phyloP scores from a whole-genome alignment of 92 coral and sea anemone species.

The Epizoanthus scotinus region DNA sequence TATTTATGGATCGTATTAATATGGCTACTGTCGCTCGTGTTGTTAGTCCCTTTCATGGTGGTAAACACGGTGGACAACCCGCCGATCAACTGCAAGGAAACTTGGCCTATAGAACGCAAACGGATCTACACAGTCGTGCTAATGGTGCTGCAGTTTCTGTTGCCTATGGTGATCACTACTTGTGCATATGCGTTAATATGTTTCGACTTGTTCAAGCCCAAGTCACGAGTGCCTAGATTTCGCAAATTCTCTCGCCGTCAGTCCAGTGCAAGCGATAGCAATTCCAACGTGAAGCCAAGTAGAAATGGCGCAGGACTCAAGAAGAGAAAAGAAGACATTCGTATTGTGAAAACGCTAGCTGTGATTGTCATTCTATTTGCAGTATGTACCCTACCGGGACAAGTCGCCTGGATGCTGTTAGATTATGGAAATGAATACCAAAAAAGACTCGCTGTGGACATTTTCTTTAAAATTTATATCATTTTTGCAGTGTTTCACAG shows the following conservation, averaged over 20 bases:
- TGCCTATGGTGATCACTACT: conserved; percentile 14
- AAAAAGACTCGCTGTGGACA: conserved; percentile 23
- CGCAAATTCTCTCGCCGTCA: background rate
- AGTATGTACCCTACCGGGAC: conserved; percentile 65
- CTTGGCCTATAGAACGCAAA: conserved; percentile 33
- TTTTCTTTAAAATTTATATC: conserved; percentile 55
- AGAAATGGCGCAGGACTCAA: background rate
- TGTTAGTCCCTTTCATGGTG: conserved; percentile 69
- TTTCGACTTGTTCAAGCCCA: conserved; percentile 26
- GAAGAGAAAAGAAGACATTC: conserved; percentile 54
- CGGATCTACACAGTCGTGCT: conserved; percentile 45
- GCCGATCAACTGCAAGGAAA: conserved; percentile 47
- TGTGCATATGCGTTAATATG: conserved; percentile 39
- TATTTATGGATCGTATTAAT: conserved; percentile 55
- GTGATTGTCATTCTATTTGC: conserved; percentile 60
- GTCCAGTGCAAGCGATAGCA: conserved; percentile 5
- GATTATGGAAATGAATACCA: conserved; percentile 57
- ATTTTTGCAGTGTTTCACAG: conserved; percentile 88
- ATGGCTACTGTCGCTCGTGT: conserved; percentile 65
- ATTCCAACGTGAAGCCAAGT: background rate
- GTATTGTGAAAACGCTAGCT: conserved; percentile 63
- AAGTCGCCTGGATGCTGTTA: conserved; percentile 56
- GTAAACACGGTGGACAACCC: conserved; percentile 50
- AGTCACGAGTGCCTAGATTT: background rate
- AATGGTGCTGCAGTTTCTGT: conserved; percentile 50